phyloP scores from a whole-genome alignment of 2,888 invertebrate species.

The Lymantria dispar region DNA sequence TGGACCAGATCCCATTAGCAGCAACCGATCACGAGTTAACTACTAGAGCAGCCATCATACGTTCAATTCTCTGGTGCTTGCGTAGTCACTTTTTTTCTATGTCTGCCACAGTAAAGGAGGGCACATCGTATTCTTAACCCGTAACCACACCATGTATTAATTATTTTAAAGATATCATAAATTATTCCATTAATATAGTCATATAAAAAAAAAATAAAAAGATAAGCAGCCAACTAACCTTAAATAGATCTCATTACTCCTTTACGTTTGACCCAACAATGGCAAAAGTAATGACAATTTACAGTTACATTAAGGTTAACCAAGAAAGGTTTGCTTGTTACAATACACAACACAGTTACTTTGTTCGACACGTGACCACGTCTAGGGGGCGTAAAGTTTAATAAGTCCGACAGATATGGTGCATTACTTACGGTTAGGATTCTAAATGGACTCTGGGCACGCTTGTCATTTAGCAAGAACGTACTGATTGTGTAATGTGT shows the following conservation, averaged over 20 bases:
- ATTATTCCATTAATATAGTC: too few species aligned
- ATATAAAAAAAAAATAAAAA: too few species aligned
- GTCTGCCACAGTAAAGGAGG: too few species aligned
- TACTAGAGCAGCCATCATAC: too few species aligned
- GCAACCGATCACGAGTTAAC: too few species aligned
- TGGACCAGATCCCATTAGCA: too few species aligned
- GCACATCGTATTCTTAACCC: too few species aligned
- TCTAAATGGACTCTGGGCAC: constrained; percentile 48
- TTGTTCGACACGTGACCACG: constrained; percentile 51
- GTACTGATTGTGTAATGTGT: constrained; percentile 5
- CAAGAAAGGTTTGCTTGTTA: constrained; percentile 15
- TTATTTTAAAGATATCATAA: too few species aligned
- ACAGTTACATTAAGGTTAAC: constrained; percentile 16
- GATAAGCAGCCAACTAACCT: neutral
- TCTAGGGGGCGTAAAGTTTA: constrained; percentile 59
- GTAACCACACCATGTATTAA: too few species aligned
- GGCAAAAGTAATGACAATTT: constrained; percentile 21
- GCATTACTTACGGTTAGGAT: constrained; percentile 66
- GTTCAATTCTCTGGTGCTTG: too few species aligned
- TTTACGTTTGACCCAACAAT: constrained; percentile 3
- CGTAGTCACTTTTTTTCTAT: too few species aligned
- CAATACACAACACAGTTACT: constrained; percentile 31
- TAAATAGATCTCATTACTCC: neutral
- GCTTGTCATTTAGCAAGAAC: constrained; percentile 38
- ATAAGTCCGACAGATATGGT: constrained; percentile 64